Evolutionary conservation across 2,888 invertebrate species (phyloP), one percentile per base, ranked within the genome.

Genomic region (Melieria omissa): DNA sequence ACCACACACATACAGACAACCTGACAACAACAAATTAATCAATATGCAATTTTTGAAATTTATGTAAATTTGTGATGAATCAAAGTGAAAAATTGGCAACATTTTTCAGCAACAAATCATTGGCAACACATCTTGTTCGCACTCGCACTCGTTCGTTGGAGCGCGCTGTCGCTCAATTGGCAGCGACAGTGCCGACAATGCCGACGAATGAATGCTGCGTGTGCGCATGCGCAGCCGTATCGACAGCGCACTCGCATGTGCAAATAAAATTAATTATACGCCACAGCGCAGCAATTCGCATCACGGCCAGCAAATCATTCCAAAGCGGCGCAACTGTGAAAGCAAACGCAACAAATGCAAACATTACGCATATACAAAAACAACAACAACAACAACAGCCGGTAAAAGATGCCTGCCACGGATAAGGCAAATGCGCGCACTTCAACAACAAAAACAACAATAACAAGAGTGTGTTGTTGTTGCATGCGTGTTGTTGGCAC

Each of bases 231-330:
- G 46, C n/a, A 4, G 29, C 29, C 29, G 29, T 29, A 29, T 29
- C 29, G 29, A 29, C 29, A 29, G 29, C 29, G 2, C 29, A 29
- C 29, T 75, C 73, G 75, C 84, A 84, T 84, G 84, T 79, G 82
- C 78, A 84, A 81, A 79, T 78, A 80, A 83, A 82, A 84, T 84
- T 83, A 84, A 84, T 84, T 84, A 83, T 82, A 74, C 75, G 29
- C 29, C 29, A 29, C 29, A 29, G 29, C 29, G 29, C 29, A 29
- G 29, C 29, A 29, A 29, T 29, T 2, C 29, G 29, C 2, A 29
- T 29, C 29, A 29, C 29, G 29, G 29, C 29, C 29, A 29, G 29
- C 29, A 29, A 29, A 29, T 29, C 29, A 29, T 29, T 29, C 29
- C 29, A 2, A 29, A 29, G 29, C 29, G 29, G 29, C 29, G 29